Percentiles rank a stretch among this genome's conserved stretches.
These are phyloP conservation scores for Cuniculus paca DNA, from an alignment of 2,797 vertebrate genomes.

Conservation along the genomic window DNA sequence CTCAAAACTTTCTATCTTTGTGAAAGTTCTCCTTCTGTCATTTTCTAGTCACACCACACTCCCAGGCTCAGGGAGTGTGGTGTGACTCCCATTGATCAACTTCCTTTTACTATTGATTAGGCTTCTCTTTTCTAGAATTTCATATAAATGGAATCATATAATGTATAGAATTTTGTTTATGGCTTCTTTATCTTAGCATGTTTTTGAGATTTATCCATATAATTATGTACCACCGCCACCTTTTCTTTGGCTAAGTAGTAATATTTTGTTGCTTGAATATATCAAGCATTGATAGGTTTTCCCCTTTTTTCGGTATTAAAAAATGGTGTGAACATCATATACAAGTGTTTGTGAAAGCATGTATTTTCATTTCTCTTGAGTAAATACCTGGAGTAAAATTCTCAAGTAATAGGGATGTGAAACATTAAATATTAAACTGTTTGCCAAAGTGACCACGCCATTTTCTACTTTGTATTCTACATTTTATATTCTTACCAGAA, in stretches of 20 bases:
- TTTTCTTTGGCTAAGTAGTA: not conserved
- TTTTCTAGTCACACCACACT: not conserved
- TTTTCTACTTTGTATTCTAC: not conserved
- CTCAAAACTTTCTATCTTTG: not conserved
- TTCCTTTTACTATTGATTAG: not conserved
- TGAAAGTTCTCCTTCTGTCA: not conserved
- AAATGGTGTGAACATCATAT: not conserved
- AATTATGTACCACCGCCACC: not conserved
- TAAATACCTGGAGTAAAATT: not conserved
- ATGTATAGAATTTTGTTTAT: not conserved
- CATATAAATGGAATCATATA: not conserved
- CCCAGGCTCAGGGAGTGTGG: not conserved
- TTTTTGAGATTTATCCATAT: not conserved
- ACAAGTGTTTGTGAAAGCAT: not conserved
- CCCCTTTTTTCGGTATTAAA: not conserved
- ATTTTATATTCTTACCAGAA: not conserved
- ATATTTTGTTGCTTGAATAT: not conserved
- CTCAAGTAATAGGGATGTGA: not conserved
- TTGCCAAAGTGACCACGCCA: not conserved
- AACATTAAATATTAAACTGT: not conserved
- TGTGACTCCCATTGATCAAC: too few relatives aligned
- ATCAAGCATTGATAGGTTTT: not conserved
- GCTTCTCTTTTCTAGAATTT: not conserved
- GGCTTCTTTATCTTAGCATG: not conserved
- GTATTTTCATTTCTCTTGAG: not conserved